Evolutionary conservation across 2,888 invertebrate species (phyloP).

Genomic region (Pseudococcus jackbeardsleyi): DNA sequence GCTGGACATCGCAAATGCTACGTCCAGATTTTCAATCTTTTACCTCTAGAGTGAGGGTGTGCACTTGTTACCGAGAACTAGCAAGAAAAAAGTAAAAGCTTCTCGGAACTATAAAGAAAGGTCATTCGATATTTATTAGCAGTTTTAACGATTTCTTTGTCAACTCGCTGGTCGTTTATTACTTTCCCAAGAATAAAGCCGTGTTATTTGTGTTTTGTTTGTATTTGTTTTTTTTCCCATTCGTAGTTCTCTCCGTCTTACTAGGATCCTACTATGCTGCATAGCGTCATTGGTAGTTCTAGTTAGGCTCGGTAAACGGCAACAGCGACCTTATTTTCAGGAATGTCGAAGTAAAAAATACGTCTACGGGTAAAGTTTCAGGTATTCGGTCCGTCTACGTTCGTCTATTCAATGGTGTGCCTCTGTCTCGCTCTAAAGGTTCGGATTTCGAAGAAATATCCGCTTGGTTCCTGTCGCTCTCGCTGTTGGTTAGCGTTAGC

Average conservation of each 20-base stretch:
- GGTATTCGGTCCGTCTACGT: background rate
- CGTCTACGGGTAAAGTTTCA: background rate
- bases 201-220: background rate
- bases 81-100: background rate
- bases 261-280: too few relatives aligned
- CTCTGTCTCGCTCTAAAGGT: background rate
- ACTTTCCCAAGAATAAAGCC: conserved; percentile 30
- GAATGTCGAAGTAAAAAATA: background rate
- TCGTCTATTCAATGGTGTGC: conserved; percentile 5
- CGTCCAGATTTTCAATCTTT: too few relatives aligned
- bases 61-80: too few relatives aligned
- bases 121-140: conserved; percentile 32
- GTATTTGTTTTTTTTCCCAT: background rate
- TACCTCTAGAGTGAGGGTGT: background rate
- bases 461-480: background rate
- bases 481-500: background rate
- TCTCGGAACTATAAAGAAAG: conserved; percentile 29
- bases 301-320: background rate
- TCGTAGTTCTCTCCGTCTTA: too few relatives aligned
- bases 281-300: too few relatives aligned
- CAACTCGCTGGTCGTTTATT: conserved; percentile 21
- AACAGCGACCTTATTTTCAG: conserved; percentile 14
- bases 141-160: conserved; percentile 53
- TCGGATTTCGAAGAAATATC: background rate
- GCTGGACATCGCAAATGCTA: too few relatives aligned